Conservation (phyloP, 1,140 invertebrate genomes). For the Apis laboriosa region DNA sequence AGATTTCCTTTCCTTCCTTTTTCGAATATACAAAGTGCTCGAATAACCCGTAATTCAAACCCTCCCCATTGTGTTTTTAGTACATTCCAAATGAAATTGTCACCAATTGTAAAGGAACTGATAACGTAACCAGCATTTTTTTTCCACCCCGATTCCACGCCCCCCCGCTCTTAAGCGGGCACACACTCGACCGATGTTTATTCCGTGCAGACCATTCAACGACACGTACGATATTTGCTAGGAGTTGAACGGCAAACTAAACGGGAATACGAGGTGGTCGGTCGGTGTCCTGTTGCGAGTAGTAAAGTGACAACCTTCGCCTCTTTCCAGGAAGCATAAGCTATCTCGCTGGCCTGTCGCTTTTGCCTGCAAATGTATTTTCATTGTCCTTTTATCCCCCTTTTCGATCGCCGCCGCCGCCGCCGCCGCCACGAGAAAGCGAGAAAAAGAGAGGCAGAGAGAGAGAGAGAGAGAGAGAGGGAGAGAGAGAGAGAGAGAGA, state of each 20-base stretch:
- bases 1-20: background rate
- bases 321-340: constrained; percentile 65
- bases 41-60: too few species aligned
- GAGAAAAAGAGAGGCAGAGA: too few species aligned
- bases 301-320: constrained; percentile 65
- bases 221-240: constrained; percentile 59
- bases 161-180: constrained; percentile 13
- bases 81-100: background rate
- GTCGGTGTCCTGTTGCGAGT: constrained; percentile 44
- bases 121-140: constrained; percentile 12
- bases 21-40: background rate
- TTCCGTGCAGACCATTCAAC: constrained; percentile 53
- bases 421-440: too few species aligned
- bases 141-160: constrained; percentile 47
- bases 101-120: background rate
- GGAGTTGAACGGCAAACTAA: constrained; percentile 63
- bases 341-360: constrained; percentile 64
- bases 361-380: constrained; percentile 64
- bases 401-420: constrained; percentile 28
- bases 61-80: too few species aligned
- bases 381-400: constrained; percentile 65
- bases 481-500: too few species aligned
- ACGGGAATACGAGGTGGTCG: constrained; percentile 56
- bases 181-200: constrained; percentile 52
- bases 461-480: too few species aligned